Percentiles rank a stretch among this genome's conserved stretches.
phyloP scores from a whole-genome alignment of 2,797 vertebrate species.

The Acanthornis magna region DNA sequence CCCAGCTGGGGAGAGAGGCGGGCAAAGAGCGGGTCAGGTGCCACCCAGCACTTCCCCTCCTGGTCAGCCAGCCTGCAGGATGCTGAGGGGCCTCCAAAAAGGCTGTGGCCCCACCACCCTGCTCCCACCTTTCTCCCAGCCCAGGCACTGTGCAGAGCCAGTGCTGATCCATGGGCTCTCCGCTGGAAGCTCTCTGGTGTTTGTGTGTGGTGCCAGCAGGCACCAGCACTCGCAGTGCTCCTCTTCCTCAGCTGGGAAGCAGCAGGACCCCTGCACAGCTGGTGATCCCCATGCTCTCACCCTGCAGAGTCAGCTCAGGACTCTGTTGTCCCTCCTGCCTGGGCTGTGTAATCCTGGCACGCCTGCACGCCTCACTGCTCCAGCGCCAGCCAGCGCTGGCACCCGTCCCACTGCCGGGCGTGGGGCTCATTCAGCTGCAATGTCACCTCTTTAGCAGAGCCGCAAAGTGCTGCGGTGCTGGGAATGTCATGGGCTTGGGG shows the following conservation, averaged over 20 bases:
- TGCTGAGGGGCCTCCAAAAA: accelerated
- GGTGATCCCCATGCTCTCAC: accelerated
- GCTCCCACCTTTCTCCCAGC: background rate
- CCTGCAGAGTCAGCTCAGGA: accelerated
- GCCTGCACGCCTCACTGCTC: background rate
- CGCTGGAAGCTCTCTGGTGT: background rate
- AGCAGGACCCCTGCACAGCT: background rate
- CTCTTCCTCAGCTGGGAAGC: background rate
- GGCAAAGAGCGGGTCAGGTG: background rate
- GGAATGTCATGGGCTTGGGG: background rate
- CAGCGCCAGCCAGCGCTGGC: background rate
- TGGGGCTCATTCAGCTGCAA: background rate
- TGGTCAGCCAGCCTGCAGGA: background rate
- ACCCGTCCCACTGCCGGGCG: accelerated
- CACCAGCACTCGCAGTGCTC: background rate
- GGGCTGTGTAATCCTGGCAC: background rate
- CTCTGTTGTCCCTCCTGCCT: background rate
- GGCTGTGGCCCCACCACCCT: background rate
- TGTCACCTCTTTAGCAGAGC: background rate
- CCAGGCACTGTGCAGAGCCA: background rate
- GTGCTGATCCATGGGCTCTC: accelerated
- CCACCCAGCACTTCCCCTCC: background rate
- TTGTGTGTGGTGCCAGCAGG: background rate
- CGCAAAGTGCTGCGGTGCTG: background rate
- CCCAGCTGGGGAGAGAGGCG: conserved; percentile 81